Evolutionary conservation across 2,113 vertebrate species (phyloP).

Genomic region (Aviceda subcristata): DNA sequence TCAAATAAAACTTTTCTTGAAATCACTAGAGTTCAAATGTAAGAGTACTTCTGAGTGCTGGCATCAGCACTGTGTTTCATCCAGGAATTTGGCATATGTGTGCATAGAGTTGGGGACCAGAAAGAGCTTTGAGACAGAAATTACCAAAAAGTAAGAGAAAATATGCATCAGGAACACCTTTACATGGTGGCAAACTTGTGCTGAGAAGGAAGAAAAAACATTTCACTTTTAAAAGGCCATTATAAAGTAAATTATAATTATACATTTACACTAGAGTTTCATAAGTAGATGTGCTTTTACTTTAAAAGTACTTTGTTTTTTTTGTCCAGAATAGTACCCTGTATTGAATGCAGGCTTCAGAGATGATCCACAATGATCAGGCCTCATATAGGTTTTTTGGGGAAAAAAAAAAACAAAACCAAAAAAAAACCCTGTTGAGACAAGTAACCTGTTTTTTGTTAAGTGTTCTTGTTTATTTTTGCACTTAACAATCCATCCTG

Average conservation of each 20-base stretch:
- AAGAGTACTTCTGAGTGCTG: background rate
- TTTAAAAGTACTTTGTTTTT: background rate
- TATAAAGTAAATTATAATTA: background rate
- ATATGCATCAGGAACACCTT: background rate
- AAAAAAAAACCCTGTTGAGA: background rate
- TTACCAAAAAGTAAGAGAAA: background rate
- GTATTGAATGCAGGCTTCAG: background rate
- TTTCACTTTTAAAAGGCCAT: background rate
- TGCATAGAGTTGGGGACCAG: background rate
- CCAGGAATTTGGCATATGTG: background rate
- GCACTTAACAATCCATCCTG: background rate
- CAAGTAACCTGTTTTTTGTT: background rate
- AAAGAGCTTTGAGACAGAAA: background rate
- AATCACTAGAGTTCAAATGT: background rate
- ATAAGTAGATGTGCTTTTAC: background rate
- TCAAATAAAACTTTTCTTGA: background rate
- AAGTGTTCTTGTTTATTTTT: background rate
- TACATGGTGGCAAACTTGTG: background rate
- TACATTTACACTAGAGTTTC: background rate
- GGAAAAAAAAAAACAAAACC: too few species aligned
- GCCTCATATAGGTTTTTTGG: fast-evolving
- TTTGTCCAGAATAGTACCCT: background rate
- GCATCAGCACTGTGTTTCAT: background rate
- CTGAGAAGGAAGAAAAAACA: background rate
- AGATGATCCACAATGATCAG: background rate